Evolutionary conservation across 2,797 vertebrate genomes (phyloP), one percentile per base, ranked within the genome.

Genomic region (Aldrovandia affinis): DNA sequence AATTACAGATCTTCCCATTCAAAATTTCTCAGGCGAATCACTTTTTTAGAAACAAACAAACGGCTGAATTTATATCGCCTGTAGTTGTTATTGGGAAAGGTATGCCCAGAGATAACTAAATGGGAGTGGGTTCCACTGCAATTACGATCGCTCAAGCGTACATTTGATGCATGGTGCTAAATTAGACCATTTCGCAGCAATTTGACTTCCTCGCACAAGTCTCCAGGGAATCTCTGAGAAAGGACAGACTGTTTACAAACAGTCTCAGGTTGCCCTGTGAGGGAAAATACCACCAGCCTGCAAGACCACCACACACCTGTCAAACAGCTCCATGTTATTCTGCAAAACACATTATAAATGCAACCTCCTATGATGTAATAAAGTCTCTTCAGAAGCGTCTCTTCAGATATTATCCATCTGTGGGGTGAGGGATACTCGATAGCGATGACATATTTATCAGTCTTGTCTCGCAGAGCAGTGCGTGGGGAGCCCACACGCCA

Each of bases 191-290:
- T 97, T 96, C 94, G 92, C 89, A 95, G 95, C 95, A 95, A 96
- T 96, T 96, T 96, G 90, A 96, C 96, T 96, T 97, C 95, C 96
- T 95, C 90, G 79, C 90, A 87, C 90, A 94, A 96, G 95, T 94
- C 95, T 96, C 94, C 0, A 82, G 94, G 95, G 94, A 90, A 91
- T 92, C 92, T 94, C 95, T 96, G 96, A 97, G 95, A 96, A 96
- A 97, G 93, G 89, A 94, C 96, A 97, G 96, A 97, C 95, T 96
- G 95, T 97, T 97, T 96, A 97, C 96, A 92, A 97, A 97, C 95
- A 97, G 94, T 92, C 93, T 96, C 93, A 61, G 92, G 94, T 96
- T 97, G 95, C 95, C 91, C 79, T 90, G 90, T 93, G 83, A 88
- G 81, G 59, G 75, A 61, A 89, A 86, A 85, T 63, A 89, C 88